phyloP scores from a whole-genome alignment of 2,888 invertebrate species.

The Pristionchus fissidentatus region DNA sequence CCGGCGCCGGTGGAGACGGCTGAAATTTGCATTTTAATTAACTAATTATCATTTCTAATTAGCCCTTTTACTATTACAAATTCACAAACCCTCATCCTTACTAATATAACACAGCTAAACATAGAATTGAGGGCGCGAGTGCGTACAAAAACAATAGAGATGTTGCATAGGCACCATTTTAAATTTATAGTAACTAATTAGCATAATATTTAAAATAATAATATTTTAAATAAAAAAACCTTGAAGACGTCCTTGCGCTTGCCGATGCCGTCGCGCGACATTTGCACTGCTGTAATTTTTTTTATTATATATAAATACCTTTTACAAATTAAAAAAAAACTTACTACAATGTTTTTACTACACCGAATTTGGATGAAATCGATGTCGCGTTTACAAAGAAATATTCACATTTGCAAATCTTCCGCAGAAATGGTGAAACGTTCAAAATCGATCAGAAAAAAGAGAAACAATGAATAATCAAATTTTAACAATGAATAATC shows the following conservation, averaged over 20 bases:
- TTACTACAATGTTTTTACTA: background rate
- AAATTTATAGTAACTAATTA: background rate
- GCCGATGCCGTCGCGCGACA: constrained; percentile 67
- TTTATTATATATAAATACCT: background rate
- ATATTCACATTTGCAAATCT: too few species aligned
- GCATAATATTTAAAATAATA: background rate
- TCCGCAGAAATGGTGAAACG: too few species aligned
- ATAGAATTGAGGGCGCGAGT: too few species aligned
- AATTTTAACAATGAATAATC: too few species aligned
- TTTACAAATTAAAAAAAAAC: background rate
- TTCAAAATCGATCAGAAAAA: too few species aligned
- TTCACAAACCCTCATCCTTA: too few species aligned
- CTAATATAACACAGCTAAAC: too few species aligned
- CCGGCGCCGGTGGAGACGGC: background rate
- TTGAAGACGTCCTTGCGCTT: constrained; percentile 54
- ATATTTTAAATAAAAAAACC: background rate
- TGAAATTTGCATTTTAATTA: too few species aligned
- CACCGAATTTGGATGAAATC: background rate
- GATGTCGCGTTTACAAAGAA: background rate
- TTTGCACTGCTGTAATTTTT: constrained; percentile 65
- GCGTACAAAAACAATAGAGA: too few species aligned
- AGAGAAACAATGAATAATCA: too few species aligned
- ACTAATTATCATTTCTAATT: too few species aligned
- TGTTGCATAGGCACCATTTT: background rate
- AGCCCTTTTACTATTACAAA: too few species aligned